Evolutionary conservation across 2,797 vertebrate genomes (phyloP).

Genomic region (Astyanax mexicanus): DNA sequence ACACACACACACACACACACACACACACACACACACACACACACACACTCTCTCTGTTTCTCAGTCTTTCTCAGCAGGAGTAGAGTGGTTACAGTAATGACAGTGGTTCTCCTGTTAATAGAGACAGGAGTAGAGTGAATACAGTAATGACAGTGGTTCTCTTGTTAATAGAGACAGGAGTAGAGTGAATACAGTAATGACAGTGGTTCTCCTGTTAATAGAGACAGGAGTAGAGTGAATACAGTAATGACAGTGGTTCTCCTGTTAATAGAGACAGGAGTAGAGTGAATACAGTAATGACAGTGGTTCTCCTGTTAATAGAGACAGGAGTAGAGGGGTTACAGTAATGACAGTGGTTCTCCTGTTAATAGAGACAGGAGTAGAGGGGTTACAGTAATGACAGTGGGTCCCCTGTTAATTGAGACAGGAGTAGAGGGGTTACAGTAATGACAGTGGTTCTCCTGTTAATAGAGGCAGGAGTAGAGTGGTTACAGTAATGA

Average conservation of each 20-base stretch:
- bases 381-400: neutral
- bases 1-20: constrained; percentile 3
- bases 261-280: too few species aligned
- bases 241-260: too few species aligned
- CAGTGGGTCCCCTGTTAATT: too few species aligned
- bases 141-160: neutral
- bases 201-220: neutral
- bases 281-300: too few species aligned
- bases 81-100: too few species aligned
- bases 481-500: neutral
- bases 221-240: neutral
- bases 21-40: constrained; percentile 9
- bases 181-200: neutral
- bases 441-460: too few species aligned
- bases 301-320: too few species aligned
- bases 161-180: neutral
- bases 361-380: neutral
- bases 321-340: neutral
- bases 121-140: neutral
- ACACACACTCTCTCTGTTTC: neutral
- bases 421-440: too few species aligned
- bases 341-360: neutral
- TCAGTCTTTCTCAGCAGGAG: neutral
- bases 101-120: too few species aligned
- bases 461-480: neutral